Evolutionary conservation across 2,113 vertebrate species (phyloP), one percentile per base, ranked within the genome.

Genomic region (Melozone crissalis): DNA sequence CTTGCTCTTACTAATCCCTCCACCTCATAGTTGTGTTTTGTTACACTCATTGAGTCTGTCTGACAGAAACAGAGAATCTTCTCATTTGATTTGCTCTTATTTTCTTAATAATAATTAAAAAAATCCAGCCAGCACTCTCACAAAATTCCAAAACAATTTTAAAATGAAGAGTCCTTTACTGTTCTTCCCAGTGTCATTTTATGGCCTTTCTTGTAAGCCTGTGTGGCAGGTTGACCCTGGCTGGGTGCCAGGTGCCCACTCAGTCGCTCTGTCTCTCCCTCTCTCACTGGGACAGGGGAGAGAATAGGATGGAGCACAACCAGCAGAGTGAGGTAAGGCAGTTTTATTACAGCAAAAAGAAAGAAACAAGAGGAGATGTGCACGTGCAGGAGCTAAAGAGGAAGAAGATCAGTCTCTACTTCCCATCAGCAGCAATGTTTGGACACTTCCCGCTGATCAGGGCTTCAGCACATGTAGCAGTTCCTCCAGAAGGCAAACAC

Each of bases 171-270:
- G 16, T 71, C 30, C 43, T 59, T 76, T 69, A 13, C 21, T 54
- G 18, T 85, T 80, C 41, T 85, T 73, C 15, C 31, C 19, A 73
- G 3, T 27, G 41, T 82, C 7, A 73, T 18, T 35, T 78, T 73
- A 58, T 58, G 57, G 67, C 35, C 67, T 93, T 83, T 37, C 43
- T 87, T 61, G 66, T 54, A 68, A 68, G 9, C 63, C 26, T 20
- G 10, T 62, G 37, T 22, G 20, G 37, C 0, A 0, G 11, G 31
- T 11, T 52, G 59, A 22, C 5, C 6, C 59, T 28, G 59, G 30
- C 18, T 52, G 47, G 18, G 14, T 52, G 37, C 47, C 47, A n/a
- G 47, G 18, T 78, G 59, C 30, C 23, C 18, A 3, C 17, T 52
- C 30, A 21, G 23, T 27, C 0, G 0, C 14, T 51, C 74, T 51